A percentile compares a stretch with the other conserved stretches of the same genome.
These are phyloP conservation scores for Campoletis sonorensis DNA, from an alignment of 1,140 invertebrate species.

Conservation along the genomic window DNA sequence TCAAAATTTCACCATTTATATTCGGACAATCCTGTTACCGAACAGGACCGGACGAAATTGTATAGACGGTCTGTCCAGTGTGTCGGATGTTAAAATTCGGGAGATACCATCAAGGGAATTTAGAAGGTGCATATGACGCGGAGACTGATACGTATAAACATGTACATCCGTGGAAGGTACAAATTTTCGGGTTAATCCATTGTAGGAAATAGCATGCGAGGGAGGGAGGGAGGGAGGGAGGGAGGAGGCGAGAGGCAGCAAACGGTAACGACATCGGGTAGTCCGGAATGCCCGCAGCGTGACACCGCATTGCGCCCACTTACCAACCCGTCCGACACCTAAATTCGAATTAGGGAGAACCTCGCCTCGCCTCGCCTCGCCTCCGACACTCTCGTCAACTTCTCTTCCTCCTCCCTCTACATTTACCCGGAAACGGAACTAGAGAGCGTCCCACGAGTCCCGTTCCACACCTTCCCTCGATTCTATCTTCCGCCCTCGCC, in stretches of 20 bases:
- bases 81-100: neutral
- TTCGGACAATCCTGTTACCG: no score
- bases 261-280: conserved; percentile 42
- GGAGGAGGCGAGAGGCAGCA: conserved; percentile 37
- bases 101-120: conserved; percentile 22
- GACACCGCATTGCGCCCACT: conserved; percentile 74
- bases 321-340: conserved; percentile 72
- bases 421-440: neutral
- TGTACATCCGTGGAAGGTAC: no score
- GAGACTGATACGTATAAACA: neutral
- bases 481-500: conserved; percentile 34
- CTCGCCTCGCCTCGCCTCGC: conserved; percentile 56
- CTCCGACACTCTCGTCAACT: conserved; percentile 63
- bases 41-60: no score
- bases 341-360: conserved; percentile 72
- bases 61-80: neutral
- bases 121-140: conserved; percentile 25
- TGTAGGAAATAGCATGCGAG: conserved; percentile 42
- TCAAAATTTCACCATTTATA: no score
- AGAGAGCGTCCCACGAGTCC: conserved; percentile 37
- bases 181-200: neutral
- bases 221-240: no score
- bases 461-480: conserved; percentile 20
- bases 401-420: neutral
- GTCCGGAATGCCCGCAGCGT: conserved; percentile 67